phyloP scores from a whole-genome alignment of 2,797 vertebrate genomes.

The Rhadinocentrus ornatus region DNA sequence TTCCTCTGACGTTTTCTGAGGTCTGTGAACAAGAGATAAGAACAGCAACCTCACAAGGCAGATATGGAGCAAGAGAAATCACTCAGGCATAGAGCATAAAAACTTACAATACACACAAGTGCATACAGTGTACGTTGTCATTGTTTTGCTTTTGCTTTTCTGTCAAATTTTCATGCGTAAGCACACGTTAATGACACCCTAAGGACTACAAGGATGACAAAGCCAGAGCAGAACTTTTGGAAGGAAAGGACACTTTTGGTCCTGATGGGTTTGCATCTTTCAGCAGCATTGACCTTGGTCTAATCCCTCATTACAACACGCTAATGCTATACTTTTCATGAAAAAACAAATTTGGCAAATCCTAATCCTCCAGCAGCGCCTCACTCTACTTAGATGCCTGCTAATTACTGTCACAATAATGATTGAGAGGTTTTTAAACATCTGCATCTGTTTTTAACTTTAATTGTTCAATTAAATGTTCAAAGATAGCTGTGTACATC shows the following conservation, averaged over 20 bases:
- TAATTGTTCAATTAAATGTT: slow-evolving; percentile 41
- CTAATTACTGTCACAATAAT: slow-evolving; percentile 68
- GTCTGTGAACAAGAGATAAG: slow-evolving; percentile 80
- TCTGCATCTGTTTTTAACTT: slow-evolving; percentile 48
- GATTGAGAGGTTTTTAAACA: slow-evolving; percentile 60
- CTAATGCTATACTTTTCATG: slow-evolving; percentile 62
- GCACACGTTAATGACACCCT: slow-evolving; percentile 28
- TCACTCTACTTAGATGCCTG: slow-evolving; percentile 48
- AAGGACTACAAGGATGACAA: slow-evolving; percentile 36
- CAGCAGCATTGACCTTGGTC: slow-evolving; percentile 79
- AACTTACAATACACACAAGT: slow-evolving; percentile 14
- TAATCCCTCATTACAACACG: slow-evolving; percentile 79
- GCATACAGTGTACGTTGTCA: slow-evolving; percentile 20
- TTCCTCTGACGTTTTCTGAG: slow-evolving; percentile 66
- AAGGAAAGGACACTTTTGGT: slow-evolving; percentile 45
- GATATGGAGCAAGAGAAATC: slow-evolving; percentile 49
- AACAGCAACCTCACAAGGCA: slow-evolving; percentile 56
- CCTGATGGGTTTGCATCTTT: slow-evolving; percentile 57
- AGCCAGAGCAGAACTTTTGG: slow-evolving; percentile 35
- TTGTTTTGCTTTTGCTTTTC: slow-evolving; percentile 29
- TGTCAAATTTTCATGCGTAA: slow-evolving; percentile 35
- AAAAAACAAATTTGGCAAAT: slow-evolving; percentile 70
- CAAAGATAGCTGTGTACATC: slow-evolving; percentile 22
- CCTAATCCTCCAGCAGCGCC: slow-evolving; percentile 59
- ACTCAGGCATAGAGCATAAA: slow-evolving; percentile 51